Evolutionary conservation across 2,797 vertebrate species (phyloP), one percentile per base, ranked within the genome.

Genomic region (Oryzias dopingdopingensis): DNA sequence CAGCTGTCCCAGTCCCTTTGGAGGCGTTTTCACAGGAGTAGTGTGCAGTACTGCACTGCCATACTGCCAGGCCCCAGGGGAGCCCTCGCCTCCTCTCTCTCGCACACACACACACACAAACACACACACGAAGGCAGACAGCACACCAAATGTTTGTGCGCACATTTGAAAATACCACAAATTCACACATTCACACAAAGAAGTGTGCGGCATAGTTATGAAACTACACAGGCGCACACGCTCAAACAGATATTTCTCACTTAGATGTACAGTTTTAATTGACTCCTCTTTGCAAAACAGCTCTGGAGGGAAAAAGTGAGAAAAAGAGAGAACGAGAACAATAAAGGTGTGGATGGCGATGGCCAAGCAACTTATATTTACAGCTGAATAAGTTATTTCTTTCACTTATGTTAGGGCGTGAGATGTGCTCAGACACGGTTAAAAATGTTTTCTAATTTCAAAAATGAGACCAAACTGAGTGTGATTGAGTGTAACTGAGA

Each of bases 1-100:
- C 90, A 93, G 91, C 91, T 92, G 92, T 89, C 86, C 84, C 8
- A 54, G 76, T 87, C 86, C 88, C 84, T 74, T 83, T 74, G 86
- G 88, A 91, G 85, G 84, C 74, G 75, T 81, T 85, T 86, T 87
- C 85, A 72, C 83, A 80, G 70, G 82, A 86, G 85, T 83, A 87
- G 81, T 79, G 80, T 67, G 82, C 79, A 81, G 76, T 65, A 65
- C 81, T 83, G 80, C 77, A 70, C 76, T 72, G 80, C 85, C 88
- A 88, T 88, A 81, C 90, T 91, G 92, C 86, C 85, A 82, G 74
- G 77, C 89, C 93, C 82, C 90, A 79, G 70, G 90, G 88, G 90
- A 89, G 79, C 68, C 80, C 64, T 73, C 80, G 60, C 83, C 77
- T 81, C 81, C 74, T 62, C 73, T 69, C 71, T 62, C 64, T 60